phyloP scores from a whole-genome alignment of 2,888 invertebrate genomes.

The Koerneria pararmatus region DNA sequence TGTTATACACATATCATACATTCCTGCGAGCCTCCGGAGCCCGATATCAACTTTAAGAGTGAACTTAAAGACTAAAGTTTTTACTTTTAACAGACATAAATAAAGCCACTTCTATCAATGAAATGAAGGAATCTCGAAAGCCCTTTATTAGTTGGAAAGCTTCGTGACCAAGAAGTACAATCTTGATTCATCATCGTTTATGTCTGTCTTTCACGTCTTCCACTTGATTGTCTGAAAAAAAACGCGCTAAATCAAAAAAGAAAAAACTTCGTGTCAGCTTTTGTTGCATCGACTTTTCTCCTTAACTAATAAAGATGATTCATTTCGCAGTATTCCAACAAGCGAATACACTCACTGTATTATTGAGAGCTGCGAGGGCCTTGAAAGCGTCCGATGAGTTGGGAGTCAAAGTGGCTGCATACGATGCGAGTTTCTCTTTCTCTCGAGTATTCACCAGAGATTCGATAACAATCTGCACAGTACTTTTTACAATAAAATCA shows the following conservation, averaged over 20 bases:
- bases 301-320: neutral
- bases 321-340: neutral
- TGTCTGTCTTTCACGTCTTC: slow-evolving; percentile 27
- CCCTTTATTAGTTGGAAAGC: too few relatives aligned
- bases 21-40: too few relatives aligned
- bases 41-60: too few relatives aligned
- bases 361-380: slow-evolving; percentile 41
- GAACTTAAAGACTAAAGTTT: too few relatives aligned
- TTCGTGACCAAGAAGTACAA: too few relatives aligned
- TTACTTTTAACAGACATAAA: too few relatives aligned
- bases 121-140: too few relatives aligned
- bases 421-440: slow-evolving; percentile 33
- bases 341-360: slow-evolving; percentile 30
- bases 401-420: slow-evolving; percentile 36
- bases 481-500: too few relatives aligned
- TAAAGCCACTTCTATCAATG: too few relatives aligned
- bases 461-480: slow-evolving; percentile 38
- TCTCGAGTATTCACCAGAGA: slow-evolving; percentile 40
- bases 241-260: neutral
- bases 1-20: too few relatives aligned
- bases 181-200: too few relatives aligned
- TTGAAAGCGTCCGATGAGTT: slow-evolving; percentile 47
- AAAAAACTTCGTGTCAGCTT: neutral
- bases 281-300: neutral
- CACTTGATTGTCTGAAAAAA: slow-evolving; percentile 33